Evolutionary conservation across 2,888 invertebrate species (phyloP), one percentile per base, ranked within the genome.

Genomic region (Dexiosoma caninum): DNA sequence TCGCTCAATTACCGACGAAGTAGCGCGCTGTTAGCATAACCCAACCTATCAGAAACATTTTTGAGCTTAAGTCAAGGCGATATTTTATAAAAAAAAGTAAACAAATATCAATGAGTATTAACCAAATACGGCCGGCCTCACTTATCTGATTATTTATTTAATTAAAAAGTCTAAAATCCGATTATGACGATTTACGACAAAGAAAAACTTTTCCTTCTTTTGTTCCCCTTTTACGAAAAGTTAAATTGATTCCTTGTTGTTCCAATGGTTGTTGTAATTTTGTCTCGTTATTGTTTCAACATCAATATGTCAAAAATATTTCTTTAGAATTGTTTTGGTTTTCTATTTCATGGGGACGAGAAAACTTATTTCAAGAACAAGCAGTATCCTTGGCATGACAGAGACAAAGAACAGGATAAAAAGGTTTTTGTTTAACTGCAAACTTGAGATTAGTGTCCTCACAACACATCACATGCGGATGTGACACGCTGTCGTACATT

Each of bases 301-400:
- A 49, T 51, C 71, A 66, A 49, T 66, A 57, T 71, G 46, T 51
- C 64, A 51, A 51, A 66, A 10, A 66, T 59, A 37, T 60, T 21
- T 30, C 60, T n/a, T 14, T 21, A 10, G 16, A 37, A 51, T 27
- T 66, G 7, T 8, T 8, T 0, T 66, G 7, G 2, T 8, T 0
- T 23, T 9, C 2, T 2, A 2, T 14, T 35, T 55, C 14, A 53
- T 9, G 4, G 32, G 51, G 27, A 16, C 7, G 37, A 42, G 14
- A 64, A 74, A 64, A 51, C 12, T 67, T 21, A 19, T 7, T 66
- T 27, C 3, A 44, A 51, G 44, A 64, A 55, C 30, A 74, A 46
- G 10, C 32, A 60, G 42, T 51, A 51, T 30, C 30, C 8, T 12
- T 0, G 1, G 30, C 53, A 37, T 27, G 19, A 8, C 2, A 27